Base-by-base conservation (phyloP, 1,140 invertebrate genomes). In the Idris sp. region DNA sequence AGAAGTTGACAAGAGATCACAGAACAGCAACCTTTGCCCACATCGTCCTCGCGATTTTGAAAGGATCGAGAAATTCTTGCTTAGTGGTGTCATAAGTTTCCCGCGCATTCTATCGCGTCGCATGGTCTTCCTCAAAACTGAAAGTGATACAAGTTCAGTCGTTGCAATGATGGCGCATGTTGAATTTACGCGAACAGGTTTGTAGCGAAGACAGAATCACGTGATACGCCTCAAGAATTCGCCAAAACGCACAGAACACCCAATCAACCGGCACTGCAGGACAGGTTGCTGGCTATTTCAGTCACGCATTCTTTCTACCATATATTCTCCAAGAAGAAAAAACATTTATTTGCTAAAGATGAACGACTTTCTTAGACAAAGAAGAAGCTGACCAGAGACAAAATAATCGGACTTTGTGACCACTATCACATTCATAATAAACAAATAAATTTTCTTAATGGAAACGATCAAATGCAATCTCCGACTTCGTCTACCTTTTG, bases 21-120 rank as follows among this genome's bases (percentile, higher is more conserved):
- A 71, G 65, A 77, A 51, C 71, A 77, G 48, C 65, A 80, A 80
- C 81, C 78, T 82, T 82, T 82, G 72, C 65, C 72, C 74, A 16
- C 44, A 38, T 74, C 72, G 79, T 79, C 76, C 75, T 80, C 78
- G 82, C 72, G 74, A 76, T 82, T 83, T 83, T 62, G 83, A 83
- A 84, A 83, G 82, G 81, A n/a, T n/a, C n/a, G n/a, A 83, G 67
- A 83, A 67, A 84, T 83, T 84, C 81, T 77, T 79, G 54, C 73
- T 72, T 67, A 68, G 77, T 84, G 81, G 62, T 74, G 83, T 83
- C 81, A 84, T 58, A 79, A 76, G 69, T 73, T 79, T 83, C 80
- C 80, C 72, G 78, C 75, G 80, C 78, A 80, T 81, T 82, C 80
- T 54, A 77, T 38, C 59, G 54, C 62, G 51, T 49, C 56, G 54